phyloP scores from a whole-genome alignment of 1,140 invertebrate species.

The Drosophila lini region DNA sequence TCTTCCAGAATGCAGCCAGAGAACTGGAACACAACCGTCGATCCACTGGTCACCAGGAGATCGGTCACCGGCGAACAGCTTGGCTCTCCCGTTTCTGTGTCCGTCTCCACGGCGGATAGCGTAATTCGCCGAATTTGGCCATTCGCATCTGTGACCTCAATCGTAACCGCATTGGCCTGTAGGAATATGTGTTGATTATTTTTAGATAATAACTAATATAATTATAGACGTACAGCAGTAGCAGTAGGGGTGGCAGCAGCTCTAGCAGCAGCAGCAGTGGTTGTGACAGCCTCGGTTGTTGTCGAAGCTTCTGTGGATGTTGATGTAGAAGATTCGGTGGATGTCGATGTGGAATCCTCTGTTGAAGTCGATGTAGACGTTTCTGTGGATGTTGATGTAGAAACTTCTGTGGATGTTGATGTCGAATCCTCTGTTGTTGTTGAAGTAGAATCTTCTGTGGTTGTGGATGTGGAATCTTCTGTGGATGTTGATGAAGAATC shows the following conservation, averaged over 20 bases:
- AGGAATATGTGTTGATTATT: not conserved
- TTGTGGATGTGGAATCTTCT: no score
- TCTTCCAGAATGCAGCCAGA: slow-evolving; percentile 14
- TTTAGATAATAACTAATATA: not conserved
- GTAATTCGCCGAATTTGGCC: not conserved
- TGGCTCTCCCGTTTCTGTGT: slow-evolving; percentile 7
- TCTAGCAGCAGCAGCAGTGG: not conserved
- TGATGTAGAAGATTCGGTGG: no score
- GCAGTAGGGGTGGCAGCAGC: not conserved
- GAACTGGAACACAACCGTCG: slow-evolving; percentile 8
- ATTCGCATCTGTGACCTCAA: slow-evolving; percentile 4
- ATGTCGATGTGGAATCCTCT: not conserved
- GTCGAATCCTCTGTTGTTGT: no score
- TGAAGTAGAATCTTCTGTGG: no score
- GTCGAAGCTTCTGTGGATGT: no score
- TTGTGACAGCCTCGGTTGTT: not conserved
- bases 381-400: no score
- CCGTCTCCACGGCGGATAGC: not conserved
- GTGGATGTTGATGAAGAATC: no score
- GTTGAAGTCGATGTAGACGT: not conserved
- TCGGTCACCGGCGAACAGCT: slow-evolving; percentile 6
- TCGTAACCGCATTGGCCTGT: not conserved
- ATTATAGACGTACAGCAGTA: not conserved
- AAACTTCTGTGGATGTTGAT: no score
- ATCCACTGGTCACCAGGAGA: slow-evolving; percentile 16